A percentile compares a stretch with the other conserved stretches of the same genome.
phyloP scores from a whole-genome alignment of 2,797 vertebrate genomes.

The Australoheros facetus region DNA sequence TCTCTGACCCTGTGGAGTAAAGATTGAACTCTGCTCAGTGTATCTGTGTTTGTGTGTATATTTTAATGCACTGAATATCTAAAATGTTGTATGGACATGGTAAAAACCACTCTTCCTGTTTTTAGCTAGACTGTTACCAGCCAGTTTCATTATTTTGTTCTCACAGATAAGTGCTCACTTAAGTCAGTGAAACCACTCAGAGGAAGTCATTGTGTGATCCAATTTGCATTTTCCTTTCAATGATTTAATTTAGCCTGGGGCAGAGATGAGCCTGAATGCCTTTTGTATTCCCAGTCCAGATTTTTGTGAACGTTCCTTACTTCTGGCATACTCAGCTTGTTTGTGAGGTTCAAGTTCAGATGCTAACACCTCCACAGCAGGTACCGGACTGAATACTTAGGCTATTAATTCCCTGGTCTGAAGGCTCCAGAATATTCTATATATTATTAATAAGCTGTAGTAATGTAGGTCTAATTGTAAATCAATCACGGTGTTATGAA shows the following conservation, averaged over 20 bases:
- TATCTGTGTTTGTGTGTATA: neutral
- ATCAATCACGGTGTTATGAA: slow-evolving; percentile 57
- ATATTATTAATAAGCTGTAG: slow-evolving; percentile 51
- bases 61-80: slow-evolving; percentile 25
- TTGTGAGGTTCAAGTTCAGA: slow-evolving; percentile 1
- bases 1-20: slow-evolving; percentile 15
- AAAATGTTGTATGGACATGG: slow-evolving; percentile 10
- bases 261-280: slow-evolving; percentile 23
- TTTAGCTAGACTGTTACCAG: slow-evolving; percentile 8
- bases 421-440: slow-evolving; percentile 43
- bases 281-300: slow-evolving; percentile 14
- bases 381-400: slow-evolving; percentile 8
- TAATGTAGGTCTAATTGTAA: slow-evolving; percentile 65
- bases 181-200: slow-evolving; percentile 29
- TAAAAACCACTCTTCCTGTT: slow-evolving; percentile 22
- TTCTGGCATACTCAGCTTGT: slow-evolving; percentile 6
- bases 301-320: neutral
- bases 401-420: slow-evolving; percentile 26
- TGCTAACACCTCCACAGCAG: slow-evolving; percentile 10
- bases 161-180: slow-evolving; percentile 30
- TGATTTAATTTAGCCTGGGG: slow-evolving; percentile 37
- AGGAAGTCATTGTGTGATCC: slow-evolving; percentile 48
- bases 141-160: slow-evolving; percentile 9
- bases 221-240: slow-evolving; percentile 48
- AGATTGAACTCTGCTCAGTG: neutral